Conservation (phyloP, 2,113 vertebrate species). For the Muntiacus muntjak region DNA sequence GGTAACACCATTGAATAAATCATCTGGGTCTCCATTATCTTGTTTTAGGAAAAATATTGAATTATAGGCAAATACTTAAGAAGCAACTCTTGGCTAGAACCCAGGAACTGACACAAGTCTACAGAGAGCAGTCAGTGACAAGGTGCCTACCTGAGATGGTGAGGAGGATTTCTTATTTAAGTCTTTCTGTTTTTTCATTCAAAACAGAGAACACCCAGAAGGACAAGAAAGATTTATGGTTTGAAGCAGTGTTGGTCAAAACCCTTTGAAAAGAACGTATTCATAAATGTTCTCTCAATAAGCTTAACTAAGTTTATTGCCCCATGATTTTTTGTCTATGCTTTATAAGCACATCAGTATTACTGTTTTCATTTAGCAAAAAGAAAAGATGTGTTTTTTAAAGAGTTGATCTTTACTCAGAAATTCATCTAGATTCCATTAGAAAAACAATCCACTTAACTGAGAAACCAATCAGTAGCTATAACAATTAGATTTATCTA, state of each 20-base stretch:
- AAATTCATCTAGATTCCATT: background rate
- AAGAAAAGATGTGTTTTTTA: background rate
- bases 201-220: background rate
- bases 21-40: background rate
- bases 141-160: too few relatives aligned
- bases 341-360: background rate
- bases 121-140: background rate
- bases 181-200: background rate
- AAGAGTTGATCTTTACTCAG: background rate
- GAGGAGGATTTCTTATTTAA: background rate
- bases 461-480: background rate
- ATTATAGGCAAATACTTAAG: background rate
- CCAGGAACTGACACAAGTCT: background rate
- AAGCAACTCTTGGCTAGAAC: background rate
- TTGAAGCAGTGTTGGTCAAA: background rate
- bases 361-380: background rate
- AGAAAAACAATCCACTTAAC: constrained; percentile 6
- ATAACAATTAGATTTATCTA: background rate
- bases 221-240: background rate
- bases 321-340: background rate
- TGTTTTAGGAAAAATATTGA: background rate
- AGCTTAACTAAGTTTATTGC: background rate
- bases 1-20: background rate
- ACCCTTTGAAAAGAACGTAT: background rate
- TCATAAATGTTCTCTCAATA: background rate